A percentile compares a stretch with the other conserved stretches of the same genome.
phyloP scores from a whole-genome alignment of 2,113 vertebrate genomes.

The Hylia prasina region DNA sequence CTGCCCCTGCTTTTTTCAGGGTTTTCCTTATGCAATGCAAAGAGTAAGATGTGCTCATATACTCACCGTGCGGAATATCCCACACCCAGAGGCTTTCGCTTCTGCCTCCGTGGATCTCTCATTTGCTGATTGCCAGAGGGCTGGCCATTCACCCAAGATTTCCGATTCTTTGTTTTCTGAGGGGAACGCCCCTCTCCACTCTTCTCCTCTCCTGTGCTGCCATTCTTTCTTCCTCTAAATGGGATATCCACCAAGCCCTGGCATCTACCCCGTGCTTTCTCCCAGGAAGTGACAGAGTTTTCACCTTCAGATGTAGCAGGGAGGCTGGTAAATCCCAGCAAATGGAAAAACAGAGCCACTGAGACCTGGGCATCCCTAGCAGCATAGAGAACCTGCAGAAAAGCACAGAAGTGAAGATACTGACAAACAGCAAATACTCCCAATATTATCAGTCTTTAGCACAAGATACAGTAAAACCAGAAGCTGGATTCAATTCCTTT shows the following conservation, averaged over 20 bases:
- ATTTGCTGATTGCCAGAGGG: conserved; percentile 77
- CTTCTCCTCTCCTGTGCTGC: conserved; percentile 66
- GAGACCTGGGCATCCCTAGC: conserved; percentile 93
- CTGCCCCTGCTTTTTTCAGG: neutral
- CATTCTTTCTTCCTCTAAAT: conserved; percentile 74
- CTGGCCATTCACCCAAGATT: conserved; percentile 52
- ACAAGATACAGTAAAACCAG: neutral
- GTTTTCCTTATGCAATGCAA: neutral
- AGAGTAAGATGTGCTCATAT: neutral
- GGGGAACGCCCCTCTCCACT: conserved; percentile 59
- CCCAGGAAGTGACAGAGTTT: conserved; percentile 57
- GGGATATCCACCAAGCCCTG: conserved; percentile 87
- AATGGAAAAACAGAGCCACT: conserved; percentile 86
- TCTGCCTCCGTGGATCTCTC: conserved; percentile 86
- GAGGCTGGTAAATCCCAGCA: conserved; percentile 75
- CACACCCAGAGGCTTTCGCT: conserved; percentile 86
- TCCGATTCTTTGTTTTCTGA: conserved; percentile 68
- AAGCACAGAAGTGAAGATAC: neutral
- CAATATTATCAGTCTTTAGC: neutral
- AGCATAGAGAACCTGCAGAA: conserved; percentile 85
- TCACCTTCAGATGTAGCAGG: conserved; percentile 11
- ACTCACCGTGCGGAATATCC: conserved; percentile 91
- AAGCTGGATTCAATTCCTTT: neutral
- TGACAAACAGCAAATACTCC: neutral
- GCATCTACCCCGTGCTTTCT: conserved; percentile 76